Base-by-base conservation (phyloP, 2,888 invertebrate species). In the Aporophyla lueneburgensis region DNA sequence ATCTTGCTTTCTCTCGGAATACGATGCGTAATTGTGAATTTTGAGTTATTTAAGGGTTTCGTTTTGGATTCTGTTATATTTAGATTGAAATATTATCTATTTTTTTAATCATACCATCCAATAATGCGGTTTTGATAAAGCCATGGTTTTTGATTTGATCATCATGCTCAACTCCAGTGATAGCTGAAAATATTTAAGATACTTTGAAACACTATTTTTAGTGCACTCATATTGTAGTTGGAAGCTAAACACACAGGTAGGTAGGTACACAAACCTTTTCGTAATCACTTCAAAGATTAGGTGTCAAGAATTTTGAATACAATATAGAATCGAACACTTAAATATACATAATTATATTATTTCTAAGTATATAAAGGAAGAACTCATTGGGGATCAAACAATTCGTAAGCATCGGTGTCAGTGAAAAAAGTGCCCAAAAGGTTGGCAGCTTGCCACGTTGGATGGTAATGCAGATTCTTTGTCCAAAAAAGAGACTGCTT, bases 1-100 rank as follows among this genome's bases (percentile, higher is more conserved):
- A 82, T 87, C 84, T 86, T 83, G 75, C 63, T 81, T 80, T 82
- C 84, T 83, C 80, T 80, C 53, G 79, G 59, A 75, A 84, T 68
- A 74, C 51, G 78, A 65, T 53, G 61, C 67, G 43, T 62, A 46
- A 65, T 71, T 71, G 74, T n/a, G 56, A 70, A 70, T 74, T n/a
- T 74, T 67, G 19, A 49, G 66, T 73, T 73, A 43, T 69, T 70
- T 73, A 56, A 24, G 0, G 21, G 14, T 51, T 68, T 33, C 16
- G 16, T 51, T 59, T 63, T 80, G 33, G 9, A n/a, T 58, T 68
- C 12, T 4, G 51, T 63, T 54, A 9, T 56, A n/a, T 74, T 53
- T 5, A 14, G 10, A n/a, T 54, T 5, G 7, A 19, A 7, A 12
- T 19, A 24, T 19, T 24, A 53, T 4, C 7, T 56, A 24, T 2